phyloP scores from a whole-genome alignment of 23 tunicate genomes.

The Halocynthia aurantium region DNA sequence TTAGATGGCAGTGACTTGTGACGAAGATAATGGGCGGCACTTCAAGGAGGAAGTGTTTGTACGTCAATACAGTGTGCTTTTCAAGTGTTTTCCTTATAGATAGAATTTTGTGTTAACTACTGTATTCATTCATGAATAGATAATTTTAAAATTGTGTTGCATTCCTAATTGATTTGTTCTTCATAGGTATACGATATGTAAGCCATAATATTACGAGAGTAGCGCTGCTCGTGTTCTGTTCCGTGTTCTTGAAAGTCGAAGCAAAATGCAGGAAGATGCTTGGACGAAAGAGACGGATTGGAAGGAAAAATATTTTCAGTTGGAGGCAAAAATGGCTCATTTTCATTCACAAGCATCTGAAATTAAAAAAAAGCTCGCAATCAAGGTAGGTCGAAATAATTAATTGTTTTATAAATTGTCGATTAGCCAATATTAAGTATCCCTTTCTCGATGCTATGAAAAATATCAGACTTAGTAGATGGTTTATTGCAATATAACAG shows the following conservation, averaged over 20 bases:
- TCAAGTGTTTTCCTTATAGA: too few species aligned
- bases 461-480: background rate
- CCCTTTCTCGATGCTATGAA: background rate
- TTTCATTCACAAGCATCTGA: constrained; percentile 55
- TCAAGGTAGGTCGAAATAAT: constrained; percentile 30
- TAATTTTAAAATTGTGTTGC: too few species aligned
- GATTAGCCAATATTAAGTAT: background rate
- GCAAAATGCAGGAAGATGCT: background rate
- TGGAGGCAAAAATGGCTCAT: constrained; percentile 67
- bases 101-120: too few species aligned
- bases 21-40: too few species aligned
- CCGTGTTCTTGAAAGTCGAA: background rate
- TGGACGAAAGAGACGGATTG: constrained; percentile 24
- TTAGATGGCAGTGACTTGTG: too few species aligned
- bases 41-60: too few species aligned
- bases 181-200: too few species aligned
- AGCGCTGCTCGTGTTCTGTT: too few species aligned
- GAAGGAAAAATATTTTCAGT: constrained; percentile 56
- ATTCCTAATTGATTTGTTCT: too few species aligned
- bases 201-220: too few species aligned
- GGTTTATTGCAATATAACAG: background rate
- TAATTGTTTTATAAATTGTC: background rate
- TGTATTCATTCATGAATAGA: too few species aligned
- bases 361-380: constrained; percentile 50
- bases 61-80: too few species aligned